Evolutionary conservation across 1,140 invertebrate genomes (phyloP).

Genomic region (Gryllus bimaculatus): DNA sequence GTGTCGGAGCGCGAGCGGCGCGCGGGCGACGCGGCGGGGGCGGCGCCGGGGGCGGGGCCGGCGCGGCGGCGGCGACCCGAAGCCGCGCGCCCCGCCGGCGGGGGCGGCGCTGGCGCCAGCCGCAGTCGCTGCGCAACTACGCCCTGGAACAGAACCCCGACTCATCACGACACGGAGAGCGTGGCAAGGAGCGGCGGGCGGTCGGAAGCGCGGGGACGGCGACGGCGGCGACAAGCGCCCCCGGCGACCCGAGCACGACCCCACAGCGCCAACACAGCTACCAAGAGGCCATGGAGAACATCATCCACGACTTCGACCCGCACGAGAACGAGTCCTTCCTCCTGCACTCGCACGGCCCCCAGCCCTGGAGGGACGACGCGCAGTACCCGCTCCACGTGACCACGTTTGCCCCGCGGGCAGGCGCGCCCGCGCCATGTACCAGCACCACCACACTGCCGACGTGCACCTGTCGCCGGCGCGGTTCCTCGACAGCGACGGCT

Average conservation of each 20-base stretch:
- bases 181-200: constrained; percentile 46
- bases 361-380: constrained; percentile 8
- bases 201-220: constrained; percentile 10
- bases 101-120: constrained; percentile 27
- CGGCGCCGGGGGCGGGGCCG: not conserved
- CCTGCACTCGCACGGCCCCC: not conserved
- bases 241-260: constrained; percentile 1
- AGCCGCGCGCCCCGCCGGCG: not conserved
- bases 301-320: constrained; percentile 22
- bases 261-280: constrained; percentile 24
- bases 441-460: constrained; percentile 51
- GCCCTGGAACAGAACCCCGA: constrained; percentile 60
- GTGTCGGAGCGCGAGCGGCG: constrained; percentile 28
- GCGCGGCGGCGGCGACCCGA: constrained; percentile 13
- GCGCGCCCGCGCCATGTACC: constrained; percentile 29
- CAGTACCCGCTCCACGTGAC: constrained; percentile 28
- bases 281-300: constrained; percentile 27
- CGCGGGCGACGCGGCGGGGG: constrained; percentile 19
- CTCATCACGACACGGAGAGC: constrained; percentile 60
- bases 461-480: constrained; percentile 56
- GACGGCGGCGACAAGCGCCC: constrained; percentile 18
- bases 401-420: constrained; percentile 39
- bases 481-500: constrained; percentile 62
- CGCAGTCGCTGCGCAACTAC: constrained; percentile 39
- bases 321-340: not conserved